Conservation (phyloP, 1,140 invertebrate species). For the Drosophila pseudoobscura region DNA sequence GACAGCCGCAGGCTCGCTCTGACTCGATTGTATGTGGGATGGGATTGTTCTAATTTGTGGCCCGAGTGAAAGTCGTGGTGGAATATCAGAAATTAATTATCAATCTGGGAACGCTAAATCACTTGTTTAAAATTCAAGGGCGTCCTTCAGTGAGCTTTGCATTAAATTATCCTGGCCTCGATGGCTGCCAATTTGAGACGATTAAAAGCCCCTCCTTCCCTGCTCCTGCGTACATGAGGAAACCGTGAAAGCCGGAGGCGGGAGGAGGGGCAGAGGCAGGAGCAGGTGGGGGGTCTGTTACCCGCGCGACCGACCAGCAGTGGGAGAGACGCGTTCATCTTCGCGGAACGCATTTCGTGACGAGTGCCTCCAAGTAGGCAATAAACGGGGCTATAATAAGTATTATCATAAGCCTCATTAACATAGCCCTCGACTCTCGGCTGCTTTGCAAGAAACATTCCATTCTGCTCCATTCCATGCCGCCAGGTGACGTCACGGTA, state of each 20-base stretch:
- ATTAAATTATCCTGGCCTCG: conserved; percentile 34
- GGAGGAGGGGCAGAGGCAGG: too few species aligned
- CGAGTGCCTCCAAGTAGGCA: neutral
- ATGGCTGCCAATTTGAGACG: conserved; percentile 45
- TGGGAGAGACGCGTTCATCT: neutral
- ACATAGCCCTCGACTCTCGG: conserved; percentile 16
- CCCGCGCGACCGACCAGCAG: conserved; percentile 5
- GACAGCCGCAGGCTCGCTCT: too few species aligned
- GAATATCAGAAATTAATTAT: conserved; percentile 35
- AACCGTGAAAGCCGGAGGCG: neutral
- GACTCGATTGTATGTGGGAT: conserved; percentile 12
- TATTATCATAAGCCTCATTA: conserved; percentile 45
- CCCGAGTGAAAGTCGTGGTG: neutral
- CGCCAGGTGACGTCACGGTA: conserved; percentile 16
- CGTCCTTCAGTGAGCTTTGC: conserved; percentile 30
- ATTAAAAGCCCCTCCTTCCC: conserved; percentile 27
- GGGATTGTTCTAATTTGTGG: conserved; percentile 17
- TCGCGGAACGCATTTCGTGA: too few species aligned
- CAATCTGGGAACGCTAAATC: conserved; percentile 7
- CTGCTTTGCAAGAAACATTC: neutral
- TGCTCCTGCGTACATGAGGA: conserved; percentile 4
- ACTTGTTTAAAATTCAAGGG: conserved; percentile 18
- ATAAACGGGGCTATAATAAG: conserved; percentile 33
- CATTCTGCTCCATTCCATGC: too few species aligned
- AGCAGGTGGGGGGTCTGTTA: conserved; percentile 1